phyloP scores from a whole-genome alignment of 2,113 vertebrate species.

The cattle (Bos taurus) region ARS-UCD2.0 NC_037347.1:4257001-4257500 shows the following conservation, averaged over 20 bases:
- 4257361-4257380: not conserved
- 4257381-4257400: not conserved
- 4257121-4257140: not conserved
- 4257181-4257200: not conserved
- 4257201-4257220: not conserved
- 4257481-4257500: not conserved
- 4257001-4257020: not conserved
- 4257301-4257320: not conserved
- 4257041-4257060: not conserved
- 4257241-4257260: not conserved
- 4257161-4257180: not conserved
- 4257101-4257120: not conserved
- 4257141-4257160: too few relatives aligned
- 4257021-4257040: not conserved
- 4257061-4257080: not conserved
- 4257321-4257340: not conserved
- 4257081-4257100: rapidly evolving
- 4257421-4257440: not conserved
- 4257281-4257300: not conserved
- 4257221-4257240: not conserved
- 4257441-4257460: not conserved
- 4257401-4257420: not conserved
- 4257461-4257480: not conserved
- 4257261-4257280: not conserved
- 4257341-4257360: not conserved